Conservation (phyloP, 2,888 invertebrate species). For the Exephanes ischioxanthus region DNA sequence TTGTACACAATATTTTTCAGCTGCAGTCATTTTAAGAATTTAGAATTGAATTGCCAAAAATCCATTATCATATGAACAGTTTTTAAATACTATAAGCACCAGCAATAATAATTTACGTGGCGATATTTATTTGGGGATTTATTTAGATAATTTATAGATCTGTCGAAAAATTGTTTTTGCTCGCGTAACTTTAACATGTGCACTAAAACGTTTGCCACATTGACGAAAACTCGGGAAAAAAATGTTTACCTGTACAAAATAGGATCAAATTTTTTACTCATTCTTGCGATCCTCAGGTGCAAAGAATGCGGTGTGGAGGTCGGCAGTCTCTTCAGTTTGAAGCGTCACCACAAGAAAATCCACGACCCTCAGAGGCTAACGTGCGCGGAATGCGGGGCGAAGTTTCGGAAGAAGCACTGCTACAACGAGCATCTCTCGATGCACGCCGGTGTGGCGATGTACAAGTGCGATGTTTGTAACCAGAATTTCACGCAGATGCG, state of each 20-base stretch:
- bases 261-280: neutral
- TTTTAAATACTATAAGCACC: too few relatives aligned
- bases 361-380: constrained; percentile 84
- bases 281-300: constrained; percentile 74
- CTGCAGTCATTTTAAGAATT: too few relatives aligned
- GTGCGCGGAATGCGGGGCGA: constrained; percentile 86
- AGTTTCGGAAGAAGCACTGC: constrained; percentile 87
- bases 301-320: constrained; percentile 85
- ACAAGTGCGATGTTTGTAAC: constrained; percentile 86
- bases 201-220: too few relatives aligned
- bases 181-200: too few relatives aligned
- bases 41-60: neutral
- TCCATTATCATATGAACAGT: too few relatives aligned
- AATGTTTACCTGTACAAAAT: neutral
- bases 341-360: constrained; percentile 86
- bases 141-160: too few relatives aligned
- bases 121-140: too few relatives aligned
- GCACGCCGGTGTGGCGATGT: constrained; percentile 85
- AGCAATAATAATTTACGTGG: too few relatives aligned
- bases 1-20: neutral
- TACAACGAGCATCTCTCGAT: constrained; percentile 87
- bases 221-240: too few relatives aligned
- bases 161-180: too few relatives aligned
- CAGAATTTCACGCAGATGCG: constrained; percentile 85
- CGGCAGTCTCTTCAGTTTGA: constrained; percentile 86